These are phyloP conservation scores for Sylvia borin DNA, from an alignment of 2,797 vertebrate genomes.

Conservation along the genomic window DNA sequence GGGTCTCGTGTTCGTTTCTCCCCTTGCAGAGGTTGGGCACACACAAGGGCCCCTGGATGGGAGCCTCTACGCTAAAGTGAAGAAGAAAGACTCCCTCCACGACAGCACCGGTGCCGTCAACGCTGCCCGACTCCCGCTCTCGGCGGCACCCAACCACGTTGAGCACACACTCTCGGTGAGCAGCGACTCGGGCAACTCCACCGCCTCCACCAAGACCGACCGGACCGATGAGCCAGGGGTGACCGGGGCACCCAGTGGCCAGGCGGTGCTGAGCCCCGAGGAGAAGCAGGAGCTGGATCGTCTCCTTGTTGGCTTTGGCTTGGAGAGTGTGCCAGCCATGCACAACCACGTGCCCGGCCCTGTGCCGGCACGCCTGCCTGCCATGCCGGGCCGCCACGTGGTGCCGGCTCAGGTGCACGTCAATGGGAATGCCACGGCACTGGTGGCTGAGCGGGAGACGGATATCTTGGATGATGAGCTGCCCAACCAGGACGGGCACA, in stretches of 20 bases:
- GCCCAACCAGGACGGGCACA: conserved; percentile 91
- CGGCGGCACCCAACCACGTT: conserved; percentile 79
- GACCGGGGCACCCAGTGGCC: conserved; percentile 61
- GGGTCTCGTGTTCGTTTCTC: conserved; percentile 51
- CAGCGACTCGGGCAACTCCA: conserved; percentile 97
- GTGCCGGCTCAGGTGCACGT: conserved; percentile 96
- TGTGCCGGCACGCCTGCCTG: neutral
- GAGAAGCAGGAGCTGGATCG: conserved; percentile 92
- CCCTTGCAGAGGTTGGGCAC: conserved; percentile 88
- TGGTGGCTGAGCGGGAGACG: conserved; percentile 89
- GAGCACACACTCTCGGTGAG: conserved; percentile 96
- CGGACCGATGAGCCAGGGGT: conserved; percentile 88
- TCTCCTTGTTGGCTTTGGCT: conserved; percentile 90
- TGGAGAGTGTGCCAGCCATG: conserved; percentile 82
- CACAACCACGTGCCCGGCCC: conserved; percentile 75
- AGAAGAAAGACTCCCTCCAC: conserved; percentile 94
- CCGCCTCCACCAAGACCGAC: conserved; percentile 96
- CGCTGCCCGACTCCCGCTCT: conserved; percentile 80
- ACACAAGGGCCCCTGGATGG: conserved; percentile 96
- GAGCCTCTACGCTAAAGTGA: conserved; percentile 97
- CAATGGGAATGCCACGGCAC: conserved; percentile 81
- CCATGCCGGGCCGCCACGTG: conserved; percentile 79
- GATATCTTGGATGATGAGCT: conserved; percentile 97
- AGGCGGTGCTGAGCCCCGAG: conserved; percentile 80
- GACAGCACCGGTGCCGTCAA: conserved; percentile 78